Conservation (phyloP, 92 coral and sea anemone species). For the Virgularia gustaviana region DNA sequence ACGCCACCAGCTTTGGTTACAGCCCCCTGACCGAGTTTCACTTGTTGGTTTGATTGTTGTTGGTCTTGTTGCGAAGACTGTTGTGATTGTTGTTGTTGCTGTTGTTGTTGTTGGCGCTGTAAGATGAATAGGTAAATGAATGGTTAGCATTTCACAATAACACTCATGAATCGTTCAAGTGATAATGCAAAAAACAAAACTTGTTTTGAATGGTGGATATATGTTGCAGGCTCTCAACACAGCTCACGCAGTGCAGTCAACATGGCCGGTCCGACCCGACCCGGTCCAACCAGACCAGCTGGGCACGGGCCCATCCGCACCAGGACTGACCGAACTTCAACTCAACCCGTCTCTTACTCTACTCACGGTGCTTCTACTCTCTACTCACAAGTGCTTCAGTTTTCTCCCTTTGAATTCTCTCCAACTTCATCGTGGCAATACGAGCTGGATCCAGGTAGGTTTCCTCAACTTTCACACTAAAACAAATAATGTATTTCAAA, state of each 20-base stretch:
- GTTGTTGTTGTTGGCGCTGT: conserved; percentile 56
- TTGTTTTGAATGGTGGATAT: too few species aligned
- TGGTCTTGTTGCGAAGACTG: conserved; percentile 40
- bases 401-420: conserved; percentile 77
- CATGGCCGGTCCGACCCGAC: not conserved
- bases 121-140: too few species aligned
- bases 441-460: conserved; percentile 82
- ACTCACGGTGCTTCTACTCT: conserved; percentile 13
- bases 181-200: not conserved
- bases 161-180: too few species aligned
- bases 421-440: conserved; percentile 76
- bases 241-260: too few species aligned
- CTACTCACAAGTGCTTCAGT: conserved; percentile 57
- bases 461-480: conserved; percentile 83
- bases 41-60: conserved; percentile 38
- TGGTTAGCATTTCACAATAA: not conserved
- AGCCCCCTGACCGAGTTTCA: not conserved
- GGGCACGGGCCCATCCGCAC: not conserved
- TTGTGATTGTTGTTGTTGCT: conserved; percentile 51
- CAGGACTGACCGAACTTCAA: not conserved
- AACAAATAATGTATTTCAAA: not conserved
- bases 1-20: too few species aligned
- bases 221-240: too few species aligned
- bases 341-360: not conserved
- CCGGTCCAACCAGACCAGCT: not conserved